Conservation (phyloP, 1,140 invertebrate species). For the Leptonema lineaticorne region DNA sequence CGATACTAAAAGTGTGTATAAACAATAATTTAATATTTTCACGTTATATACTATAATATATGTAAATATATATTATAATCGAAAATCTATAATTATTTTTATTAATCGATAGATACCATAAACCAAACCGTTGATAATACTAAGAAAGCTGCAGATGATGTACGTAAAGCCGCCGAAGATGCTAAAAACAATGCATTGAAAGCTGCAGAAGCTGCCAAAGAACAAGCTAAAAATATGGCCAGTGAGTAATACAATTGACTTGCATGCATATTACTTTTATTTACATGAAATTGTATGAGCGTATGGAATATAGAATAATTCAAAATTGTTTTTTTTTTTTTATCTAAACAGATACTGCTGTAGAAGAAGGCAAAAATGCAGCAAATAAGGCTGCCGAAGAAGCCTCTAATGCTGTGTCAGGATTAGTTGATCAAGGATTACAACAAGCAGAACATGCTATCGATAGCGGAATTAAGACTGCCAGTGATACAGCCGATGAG, state of each 20-base stretch:
- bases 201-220: constrained; percentile 50
- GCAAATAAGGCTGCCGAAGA: constrained; percentile 51
- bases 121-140: constrained; percentile 52
- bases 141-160: constrained; percentile 49
- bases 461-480: constrained; percentile 51
- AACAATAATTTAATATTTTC: neutral
- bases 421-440: constrained; percentile 51
- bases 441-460: constrained; percentile 51
- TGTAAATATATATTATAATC: neutral
- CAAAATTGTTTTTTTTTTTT: too few species aligned
- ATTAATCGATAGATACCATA: constrained; percentile 46
- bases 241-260: constrained; percentile 35
- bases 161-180: constrained; percentile 41
- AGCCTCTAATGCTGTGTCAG: constrained; percentile 50
- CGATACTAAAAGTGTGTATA: constrained; percentile 18
- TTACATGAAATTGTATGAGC: too few species aligned
- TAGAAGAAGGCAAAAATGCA: constrained; percentile 54
- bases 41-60: neutral
- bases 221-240: constrained; percentile 42
- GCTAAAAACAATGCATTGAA: constrained; percentile 42
- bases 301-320: too few species aligned
- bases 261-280: too few species aligned
- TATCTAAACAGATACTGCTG: constrained; percentile 48
- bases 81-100: neutral
- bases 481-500: constrained; percentile 49